Evolutionary conservation across 1,140 invertebrate genomes (phyloP).

Genomic region (Choristoneura fumiferana): DNA sequence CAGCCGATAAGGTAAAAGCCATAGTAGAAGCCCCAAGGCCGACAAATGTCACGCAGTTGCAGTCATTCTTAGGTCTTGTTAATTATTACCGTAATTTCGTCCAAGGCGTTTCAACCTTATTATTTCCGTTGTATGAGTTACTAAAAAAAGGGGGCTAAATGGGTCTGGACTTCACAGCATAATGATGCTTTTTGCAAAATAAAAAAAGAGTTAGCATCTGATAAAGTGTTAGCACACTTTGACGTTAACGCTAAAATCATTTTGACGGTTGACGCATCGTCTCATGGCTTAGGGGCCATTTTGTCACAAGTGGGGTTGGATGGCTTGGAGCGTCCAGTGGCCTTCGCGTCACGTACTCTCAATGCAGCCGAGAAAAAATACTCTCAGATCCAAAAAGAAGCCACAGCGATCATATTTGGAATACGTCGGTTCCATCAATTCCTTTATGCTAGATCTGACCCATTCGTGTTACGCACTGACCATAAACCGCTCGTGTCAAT

Average conservation of each 20-base stretch:
- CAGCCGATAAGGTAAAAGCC: conserved; percentile 52
- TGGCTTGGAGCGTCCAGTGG: conserved; percentile 43
- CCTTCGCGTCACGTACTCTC: conserved; percentile 58
- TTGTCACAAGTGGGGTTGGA: conserved; percentile 32
- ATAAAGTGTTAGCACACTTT: conserved; percentile 45
- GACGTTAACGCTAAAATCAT: conserved; percentile 45
- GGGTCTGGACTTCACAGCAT: conserved; percentile 28
- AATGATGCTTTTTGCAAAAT: conserved; percentile 31
- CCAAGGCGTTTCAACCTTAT: no score
- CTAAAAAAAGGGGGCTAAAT: conserved; percentile 26
- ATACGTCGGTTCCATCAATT: no score
- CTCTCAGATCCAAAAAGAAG: conserved; percentile 65
- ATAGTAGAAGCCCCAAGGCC: conserved; percentile 48
- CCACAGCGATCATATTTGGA: no score
- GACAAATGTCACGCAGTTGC: conserved; percentile 42
- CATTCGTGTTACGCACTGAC: no score
- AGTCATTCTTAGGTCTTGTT: conserved; percentile 62
- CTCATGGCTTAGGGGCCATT: conserved; percentile 33
- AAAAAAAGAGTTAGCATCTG: conserved; percentile 34
- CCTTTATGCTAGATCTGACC: no score
- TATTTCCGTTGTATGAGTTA: no score
- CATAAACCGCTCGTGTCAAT: no score
- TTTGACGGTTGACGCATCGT: conserved; percentile 38
- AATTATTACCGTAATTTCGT: conserved; percentile 69
- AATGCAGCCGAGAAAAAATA: conserved; percentile 58